Base-by-base conservation (phyloP, 2,797 vertebrate species). In the Cheirogaleus major region DNA sequence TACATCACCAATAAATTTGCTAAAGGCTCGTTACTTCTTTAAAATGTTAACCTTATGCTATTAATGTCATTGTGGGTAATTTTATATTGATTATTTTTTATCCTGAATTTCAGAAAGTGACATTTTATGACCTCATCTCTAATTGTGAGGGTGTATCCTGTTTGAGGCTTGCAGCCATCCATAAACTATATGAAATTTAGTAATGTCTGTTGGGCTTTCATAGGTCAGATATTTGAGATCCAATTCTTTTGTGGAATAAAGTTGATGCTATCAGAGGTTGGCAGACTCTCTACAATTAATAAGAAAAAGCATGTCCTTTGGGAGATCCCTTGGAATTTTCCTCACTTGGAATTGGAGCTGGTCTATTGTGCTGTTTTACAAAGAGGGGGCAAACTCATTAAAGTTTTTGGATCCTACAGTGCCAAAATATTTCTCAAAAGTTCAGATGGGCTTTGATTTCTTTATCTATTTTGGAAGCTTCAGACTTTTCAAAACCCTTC, bases 391-490 rank as follows among this genome's bases (percentile, higher is more conserved):
- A 55, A 82, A 95, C 35, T 92, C 89, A 73, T 81, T 92, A 69
- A 92, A 81, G 75, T 76, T 92, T 85, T 84, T 84, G 85, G 93
- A 75, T 85, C 61, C n/a, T 63, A 45, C 10, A 50, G 52, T 75
- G 27, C 81, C 59, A 59, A 95, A 91, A 65, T 72, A 48, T n/a
- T 95, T 94, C 80, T 97, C 61, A 22, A 91, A 94, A 92, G 85
- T 55, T 89, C 91, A 94, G 81, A 81, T 2, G 25, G 85, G 81
- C 80, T 96, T 95, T 95, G 90, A 96, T 94, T 92, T 96, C 89
- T 96, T 90, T 82, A 90, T 96, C 65, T 32, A 0, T 75, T 97
- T 95, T 95, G 85, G 95, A 96, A 93, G 82, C 78, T 95, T 96
- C 81, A 61, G 79, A 65, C 89, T 96, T 93, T 91, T 96, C 89